Percentiles rank a stretch among this genome's conserved stretches.
phyloP scores from a whole-genome alignment of 2,113 vertebrate genomes.

The Sminthopsis crassicaudata region DNA sequence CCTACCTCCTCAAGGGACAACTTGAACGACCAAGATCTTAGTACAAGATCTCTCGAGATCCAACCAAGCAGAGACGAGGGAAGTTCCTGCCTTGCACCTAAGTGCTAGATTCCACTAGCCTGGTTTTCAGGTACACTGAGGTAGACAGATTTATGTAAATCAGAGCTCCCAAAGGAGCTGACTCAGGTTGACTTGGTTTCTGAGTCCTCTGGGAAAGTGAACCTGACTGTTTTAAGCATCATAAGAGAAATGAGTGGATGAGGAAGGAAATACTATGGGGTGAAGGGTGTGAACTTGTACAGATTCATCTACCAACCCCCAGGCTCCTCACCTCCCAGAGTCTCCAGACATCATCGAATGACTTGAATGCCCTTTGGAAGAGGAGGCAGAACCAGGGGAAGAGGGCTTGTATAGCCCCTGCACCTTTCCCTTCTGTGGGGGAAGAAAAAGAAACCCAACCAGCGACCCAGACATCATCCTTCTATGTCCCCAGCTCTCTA shows the following conservation, averaged over 20 bases:
- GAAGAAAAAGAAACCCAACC: slow-evolving; percentile 3
- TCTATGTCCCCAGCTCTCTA: background rate
- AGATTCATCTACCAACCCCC: background rate
- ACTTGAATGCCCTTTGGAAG: slow-evolving; percentile 75
- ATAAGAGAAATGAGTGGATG: background rate
- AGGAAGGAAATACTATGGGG: background rate
- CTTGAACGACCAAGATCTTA: background rate
- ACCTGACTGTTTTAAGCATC: background rate
- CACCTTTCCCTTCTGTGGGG: slow-evolving; percentile 69
- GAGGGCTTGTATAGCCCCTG: slow-evolving; percentile 27
- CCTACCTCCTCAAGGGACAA: background rate
- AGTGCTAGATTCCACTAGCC: background rate
- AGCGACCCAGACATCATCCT: background rate
- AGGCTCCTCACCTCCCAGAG: slow-evolving; percentile 66
- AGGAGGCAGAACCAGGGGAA: slow-evolving; percentile 78
- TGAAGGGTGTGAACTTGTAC: background rate
- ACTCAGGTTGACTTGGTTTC: background rate
- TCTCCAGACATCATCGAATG: slow-evolving; percentile 70
- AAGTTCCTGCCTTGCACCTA: background rate
- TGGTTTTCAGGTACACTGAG: background rate
- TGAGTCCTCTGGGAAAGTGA: background rate
- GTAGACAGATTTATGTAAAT: background rate
- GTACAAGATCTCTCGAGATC: background rate
- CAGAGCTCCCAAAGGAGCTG: background rate
- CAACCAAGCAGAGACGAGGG: background rate